Percentiles rank a stretch among this genome's conserved stretches.
Evolutionary conservation across 1,140 invertebrate species (phyloP).

Genomic region (Psilanteris sp.): DNA sequence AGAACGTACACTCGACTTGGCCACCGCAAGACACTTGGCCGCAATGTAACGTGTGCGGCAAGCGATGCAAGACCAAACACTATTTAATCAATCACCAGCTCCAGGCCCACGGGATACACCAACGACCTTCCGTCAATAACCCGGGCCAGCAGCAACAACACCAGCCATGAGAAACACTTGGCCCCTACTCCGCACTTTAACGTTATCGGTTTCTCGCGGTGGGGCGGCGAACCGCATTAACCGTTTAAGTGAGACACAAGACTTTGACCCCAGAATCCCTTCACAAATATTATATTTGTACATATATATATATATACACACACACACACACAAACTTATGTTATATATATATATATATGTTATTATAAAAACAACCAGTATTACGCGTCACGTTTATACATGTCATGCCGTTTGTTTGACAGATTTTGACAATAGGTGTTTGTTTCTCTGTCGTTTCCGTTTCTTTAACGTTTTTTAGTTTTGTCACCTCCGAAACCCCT

Average conservation of each 20-base stretch:
- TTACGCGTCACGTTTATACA: conserved; percentile 27
- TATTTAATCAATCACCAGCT: conserved; percentile 88
- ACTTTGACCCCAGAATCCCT: conserved; percentile 8
- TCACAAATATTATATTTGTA: conserved; percentile 8
- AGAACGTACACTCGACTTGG: conserved; percentile 85
- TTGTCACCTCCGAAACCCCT: neutral
- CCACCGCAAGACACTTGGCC: conserved; percentile 86
- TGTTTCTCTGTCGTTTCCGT: conserved; percentile 2
- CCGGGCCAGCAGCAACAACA: conserved; percentile 26
- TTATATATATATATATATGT: no score
- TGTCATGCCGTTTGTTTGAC: conserved; percentile 22
- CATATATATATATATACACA: no score
- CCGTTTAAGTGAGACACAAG: conserved; percentile 22
- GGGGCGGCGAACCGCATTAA: conserved; percentile 19
- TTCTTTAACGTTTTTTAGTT: neutral
- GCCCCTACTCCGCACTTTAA: conserved; percentile 21
- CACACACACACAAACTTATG: no score
- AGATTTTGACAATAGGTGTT: conserved; percentile 47
- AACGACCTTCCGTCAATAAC: conserved; percentile 69
- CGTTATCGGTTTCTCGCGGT: conserved; percentile 5
- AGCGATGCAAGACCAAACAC: conserved; percentile 88
- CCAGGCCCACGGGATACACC: conserved; percentile 86
- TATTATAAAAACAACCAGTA: conserved; percentile 23
- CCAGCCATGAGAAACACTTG: conserved; percentile 68
- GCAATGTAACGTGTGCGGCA: conserved; percentile 86